phyloP scores from a whole-genome alignment of 1,140 invertebrate species.

The Sesamia nonagrioides region DNA sequence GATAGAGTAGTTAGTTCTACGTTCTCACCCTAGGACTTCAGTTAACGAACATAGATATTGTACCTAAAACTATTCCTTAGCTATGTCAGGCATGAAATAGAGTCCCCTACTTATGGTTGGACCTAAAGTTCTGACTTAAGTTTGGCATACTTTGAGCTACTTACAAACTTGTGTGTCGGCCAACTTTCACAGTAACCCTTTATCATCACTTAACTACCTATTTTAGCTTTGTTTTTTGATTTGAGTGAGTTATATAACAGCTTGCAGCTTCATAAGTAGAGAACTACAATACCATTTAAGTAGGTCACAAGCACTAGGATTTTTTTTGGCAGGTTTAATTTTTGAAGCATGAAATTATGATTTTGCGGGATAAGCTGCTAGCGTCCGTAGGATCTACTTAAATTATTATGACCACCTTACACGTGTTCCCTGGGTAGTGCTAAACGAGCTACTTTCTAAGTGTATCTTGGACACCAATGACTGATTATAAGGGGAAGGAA shows the following conservation, averaged over 20 bases:
- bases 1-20: too few relatives aligned
- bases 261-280: background rate
- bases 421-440: too few relatives aligned
- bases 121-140: conserved; percentile 7
- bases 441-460: too few relatives aligned
- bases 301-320: background rate
- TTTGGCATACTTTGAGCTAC: conserved; percentile 30
- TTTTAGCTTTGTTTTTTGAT: background rate
- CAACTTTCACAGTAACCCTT: conserved; percentile 25
- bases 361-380: too few relatives aligned
- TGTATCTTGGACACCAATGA: too few relatives aligned
- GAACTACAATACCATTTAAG: background rate
- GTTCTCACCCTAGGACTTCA: background rate
- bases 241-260: background rate
- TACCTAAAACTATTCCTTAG: background rate
- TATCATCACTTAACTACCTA: conserved; percentile 14
- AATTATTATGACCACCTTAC: too few relatives aligned
- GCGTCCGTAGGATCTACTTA: too few relatives aligned
- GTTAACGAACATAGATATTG: background rate
- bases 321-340: too few relatives aligned
- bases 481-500: too few relatives aligned
- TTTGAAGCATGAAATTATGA: too few relatives aligned
- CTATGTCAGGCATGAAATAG: background rate
- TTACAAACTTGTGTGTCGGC: conserved; percentile 26
- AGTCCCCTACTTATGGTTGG: conserved; percentile 2